Conservation (phyloP, 1,140 invertebrate genomes). For the Aphelenchoides avenae region DNA sequence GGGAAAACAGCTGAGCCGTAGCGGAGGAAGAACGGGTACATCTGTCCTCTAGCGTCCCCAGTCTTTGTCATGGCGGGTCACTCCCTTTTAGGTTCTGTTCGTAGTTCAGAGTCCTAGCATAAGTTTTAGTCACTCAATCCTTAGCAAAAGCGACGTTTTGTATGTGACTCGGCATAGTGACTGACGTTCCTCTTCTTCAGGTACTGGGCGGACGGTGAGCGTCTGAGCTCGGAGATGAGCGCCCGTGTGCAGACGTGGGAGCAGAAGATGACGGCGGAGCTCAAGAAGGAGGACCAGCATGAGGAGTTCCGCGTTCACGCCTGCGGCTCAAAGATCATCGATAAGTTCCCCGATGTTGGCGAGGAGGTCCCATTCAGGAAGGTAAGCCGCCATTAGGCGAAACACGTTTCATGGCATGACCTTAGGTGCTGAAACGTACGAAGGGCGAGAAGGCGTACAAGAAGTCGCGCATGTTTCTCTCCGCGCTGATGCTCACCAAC, state of each 20-base stretch:
- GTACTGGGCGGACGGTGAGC: conserved; percentile 5
- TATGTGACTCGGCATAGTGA: too few relatives aligned
- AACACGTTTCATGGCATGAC: not conserved
- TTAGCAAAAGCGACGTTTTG: too few relatives aligned
- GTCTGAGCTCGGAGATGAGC: conserved; percentile 1
- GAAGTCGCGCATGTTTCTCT: not conserved
- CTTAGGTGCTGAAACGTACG: not conserved
- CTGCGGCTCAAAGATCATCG: conserved; percentile 6
- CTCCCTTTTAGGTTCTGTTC: too few relatives aligned
- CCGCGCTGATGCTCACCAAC: conserved; percentile 5
- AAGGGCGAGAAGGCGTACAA: conserved; percentile 3
- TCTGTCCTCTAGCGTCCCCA: too few relatives aligned
- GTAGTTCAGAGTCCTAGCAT: too few relatives aligned
- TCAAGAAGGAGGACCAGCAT: conserved; percentile 2
- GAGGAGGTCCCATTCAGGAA: not conserved
- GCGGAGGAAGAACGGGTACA: too few relatives aligned
- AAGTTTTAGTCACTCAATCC: too few relatives aligned
- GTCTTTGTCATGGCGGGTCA: too few relatives aligned
- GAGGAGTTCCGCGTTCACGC: conserved; percentile 4
- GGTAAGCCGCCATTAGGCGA: not conserved
- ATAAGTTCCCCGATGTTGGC: conserved; percentile 1
- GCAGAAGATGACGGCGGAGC: conserved; percentile 2
- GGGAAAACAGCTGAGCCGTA: too few relatives aligned
- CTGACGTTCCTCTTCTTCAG: too few relatives aligned
- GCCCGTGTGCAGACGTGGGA: conserved; percentile 8